Base-by-base conservation (phyloP, 2,888 invertebrate genomes). In the Ditula angustiorana region DNA sequence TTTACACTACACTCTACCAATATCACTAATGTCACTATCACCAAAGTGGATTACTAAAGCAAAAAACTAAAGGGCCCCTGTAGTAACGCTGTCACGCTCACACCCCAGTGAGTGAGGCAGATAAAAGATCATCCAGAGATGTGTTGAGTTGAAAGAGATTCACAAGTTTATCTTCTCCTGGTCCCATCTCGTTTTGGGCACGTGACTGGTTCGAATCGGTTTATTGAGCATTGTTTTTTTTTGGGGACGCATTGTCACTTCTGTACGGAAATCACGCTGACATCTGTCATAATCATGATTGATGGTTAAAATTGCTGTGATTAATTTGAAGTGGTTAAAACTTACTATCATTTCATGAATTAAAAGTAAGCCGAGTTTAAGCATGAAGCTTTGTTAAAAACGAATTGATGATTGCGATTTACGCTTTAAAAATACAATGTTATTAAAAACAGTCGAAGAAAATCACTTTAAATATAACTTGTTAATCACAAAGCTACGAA, bases 111-210 rank as follows among this genome's bases (percentile, higher is more conserved):
- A 19, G 33, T 24, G 41, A 63, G 19, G 10, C 24, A 35, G 57
- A 63, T 23, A 50, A n/a, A 52, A 57, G 41, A 26, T 26, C 16
- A 19, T 8, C 7, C 7, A 7, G 3, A 5, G 19, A 53, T 2
- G n/a, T 33, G 33, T 33, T 21, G 19, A 46, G 37, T 19, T 24
- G 11, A 26, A 23, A 50, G 28, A 28, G 57, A 58, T 58, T 44
- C 57, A 44, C 57, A 13, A 19, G 23, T 30, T 63, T 8, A 57
- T 63, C 33, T 23, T 63, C 57, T 58, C 63, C 63, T 63, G 44
- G 63, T 63, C 55, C 13, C 33, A 19, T 63, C 44, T 50, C 50
- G 63, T 24, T 63, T 58, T 52, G 57, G 13, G 57, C 63, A 58
- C 63, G 63, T 63, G 63, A 63, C 63, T 63, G 10, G 50, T 33